Conservation (phyloP, 1,140 invertebrate genomes). For the Drosophila albomicans region DNA sequence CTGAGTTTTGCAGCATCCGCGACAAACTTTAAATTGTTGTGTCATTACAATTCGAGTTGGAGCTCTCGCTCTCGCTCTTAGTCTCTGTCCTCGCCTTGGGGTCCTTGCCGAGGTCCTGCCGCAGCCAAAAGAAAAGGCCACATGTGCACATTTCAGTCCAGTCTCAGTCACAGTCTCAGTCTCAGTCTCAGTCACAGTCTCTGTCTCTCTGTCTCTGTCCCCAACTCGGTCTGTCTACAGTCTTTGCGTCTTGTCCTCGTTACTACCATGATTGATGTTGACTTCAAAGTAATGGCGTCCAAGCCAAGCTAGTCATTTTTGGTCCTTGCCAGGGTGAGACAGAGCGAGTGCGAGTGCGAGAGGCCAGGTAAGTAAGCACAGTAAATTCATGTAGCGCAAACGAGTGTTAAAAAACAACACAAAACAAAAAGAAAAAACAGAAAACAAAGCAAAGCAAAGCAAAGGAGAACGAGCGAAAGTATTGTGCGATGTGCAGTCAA, state of each 20-base stretch:
- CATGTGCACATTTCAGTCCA: conserved; percentile 52
- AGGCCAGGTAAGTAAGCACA: conserved; percentile 29
- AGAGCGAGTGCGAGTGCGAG: too few species aligned
- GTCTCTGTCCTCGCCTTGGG: conserved; percentile 6
- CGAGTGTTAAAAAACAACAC: conserved; percentile 10
- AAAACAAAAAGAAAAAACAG: too few species aligned
- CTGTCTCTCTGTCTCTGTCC: not conserved
- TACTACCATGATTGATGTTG: conserved; percentile 53
- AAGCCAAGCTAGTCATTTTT: conserved; percentile 48
- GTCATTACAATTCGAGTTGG: conserved; percentile 78
- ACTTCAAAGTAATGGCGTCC: conserved; percentile 55
- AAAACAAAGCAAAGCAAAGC: not conserved
- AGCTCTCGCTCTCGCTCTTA: conserved; percentile 1
- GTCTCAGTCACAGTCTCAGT: not conserved
- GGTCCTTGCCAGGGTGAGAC: not conserved
- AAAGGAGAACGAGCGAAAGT: not conserved
- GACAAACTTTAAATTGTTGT: conserved; percentile 83
- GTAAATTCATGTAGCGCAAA: conserved; percentile 20
- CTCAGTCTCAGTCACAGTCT: not conserved
- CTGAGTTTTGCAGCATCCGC: conserved; percentile 81
- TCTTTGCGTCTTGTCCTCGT: conserved; percentile 46
- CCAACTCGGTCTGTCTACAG: not conserved
- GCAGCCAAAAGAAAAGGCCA: conserved; percentile 47
- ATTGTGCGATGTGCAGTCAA: conserved; percentile 24
- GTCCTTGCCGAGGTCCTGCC: conserved; percentile 19